Base-by-base conservation (phyloP, 2,113 vertebrate genomes). In the Gallinago paraguaiae region DNA sequence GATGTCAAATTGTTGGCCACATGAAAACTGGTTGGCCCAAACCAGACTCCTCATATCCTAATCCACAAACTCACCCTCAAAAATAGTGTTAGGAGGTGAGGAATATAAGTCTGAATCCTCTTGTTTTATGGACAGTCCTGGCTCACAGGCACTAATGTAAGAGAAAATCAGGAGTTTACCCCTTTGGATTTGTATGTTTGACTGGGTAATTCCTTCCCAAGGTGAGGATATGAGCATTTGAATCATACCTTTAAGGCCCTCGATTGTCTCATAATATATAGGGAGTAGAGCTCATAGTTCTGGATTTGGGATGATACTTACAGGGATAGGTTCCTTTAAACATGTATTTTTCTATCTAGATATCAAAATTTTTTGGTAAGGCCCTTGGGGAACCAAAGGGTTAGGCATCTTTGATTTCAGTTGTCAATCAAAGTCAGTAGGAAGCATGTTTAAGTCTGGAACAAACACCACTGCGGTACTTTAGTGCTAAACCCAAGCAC, bases 401-500 rank as follows among this genome's bases (percentile, higher is more conserved):
- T 94, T 51, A 76, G 48, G 7, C 7, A 51, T 82, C 46, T 94
- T 90, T 39, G 24, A 70, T 46, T 94, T 86, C 24, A 41, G 63
- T 77, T 80, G 86, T 92, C 94, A 92, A 10, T 92, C 82, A 92
- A 76, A 88, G 54, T 65, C 88, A 80, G 54, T 50, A 24, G 76
- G 54, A 92, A 88, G 37, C 59, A 80, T 37, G 39, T 65, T 41
- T 90, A 82, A 80, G 76, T 67, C 63, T 65, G 71, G 35, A 94
- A 69, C 45, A 82, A 93, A 95, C 77, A 65, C 35, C 50, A 28
- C 45, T 82, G 71, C 54, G 37, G 28, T n/a, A 41, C 59, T 60
- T 87, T 1, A 6, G 46, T 50, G 37, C 57, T 90, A 72, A 95
- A 90, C 65, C 12, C 25, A 10, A 18, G 64, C 0, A 1, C 2